Evolutionary conservation across 2,888 invertebrate species (phyloP).

Genomic region (Eucera pruinosa): DNA sequence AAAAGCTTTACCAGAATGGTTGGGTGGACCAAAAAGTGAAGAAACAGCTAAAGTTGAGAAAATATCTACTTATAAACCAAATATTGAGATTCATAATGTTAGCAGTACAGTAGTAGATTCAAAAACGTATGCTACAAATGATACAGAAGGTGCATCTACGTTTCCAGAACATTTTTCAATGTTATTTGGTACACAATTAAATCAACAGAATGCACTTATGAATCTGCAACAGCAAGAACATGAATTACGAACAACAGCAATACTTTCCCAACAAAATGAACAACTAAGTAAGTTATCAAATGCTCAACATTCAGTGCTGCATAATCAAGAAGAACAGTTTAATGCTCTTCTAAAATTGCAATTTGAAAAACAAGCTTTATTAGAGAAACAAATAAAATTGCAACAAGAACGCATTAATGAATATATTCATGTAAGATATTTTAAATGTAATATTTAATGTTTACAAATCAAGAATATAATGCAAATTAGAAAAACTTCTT

Average conservation of each 20-base stretch:
- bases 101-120: conserved; percentile 1
- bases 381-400: conserved; percentile 79
- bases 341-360: conserved; percentile 76
- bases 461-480: background rate
- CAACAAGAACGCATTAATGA: conserved; percentile 79
- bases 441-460: conserved; percentile 2
- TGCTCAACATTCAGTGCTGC: conserved; percentile 71
- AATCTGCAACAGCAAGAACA: conserved; percentile 79
- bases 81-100: conserved; percentile 10
- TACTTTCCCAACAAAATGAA: conserved; percentile 77
- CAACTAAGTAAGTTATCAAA: conserved; percentile 74
- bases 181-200: conserved; percentile 74
- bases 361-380: conserved; percentile 75
- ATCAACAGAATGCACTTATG: conserved; percentile 77
- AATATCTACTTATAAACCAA: conserved; percentile 24
- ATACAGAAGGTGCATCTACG: conserved; percentile 17
- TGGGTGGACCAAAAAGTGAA: conserved; percentile 70
- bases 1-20: conserved; percentile 80
- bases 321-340: conserved; percentile 78
- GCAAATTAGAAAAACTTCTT: conserved; percentile 2
- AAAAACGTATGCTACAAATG: background rate
- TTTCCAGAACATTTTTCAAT: conserved; percentile 64
- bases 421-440: conserved; percentile 76
- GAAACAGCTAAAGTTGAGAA: conserved; percentile 10
- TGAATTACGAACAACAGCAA: conserved; percentile 74